phyloP scores from a whole-genome alignment of 2,113 vertebrate species.

The Calidris pygmaea region DNA sequence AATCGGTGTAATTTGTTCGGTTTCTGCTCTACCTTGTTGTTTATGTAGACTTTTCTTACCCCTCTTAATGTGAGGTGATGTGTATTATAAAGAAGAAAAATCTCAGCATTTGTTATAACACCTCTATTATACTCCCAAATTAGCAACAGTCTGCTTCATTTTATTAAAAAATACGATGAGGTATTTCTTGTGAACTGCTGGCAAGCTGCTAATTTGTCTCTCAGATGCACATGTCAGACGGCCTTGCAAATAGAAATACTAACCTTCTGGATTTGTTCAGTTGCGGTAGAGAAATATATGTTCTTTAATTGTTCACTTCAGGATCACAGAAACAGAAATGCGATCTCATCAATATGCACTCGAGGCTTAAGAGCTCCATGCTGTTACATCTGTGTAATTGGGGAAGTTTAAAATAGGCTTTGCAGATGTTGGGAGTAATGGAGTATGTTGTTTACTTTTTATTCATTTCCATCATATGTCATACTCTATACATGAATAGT shows the following conservation, averaged over 20 bases:
- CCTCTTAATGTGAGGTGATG: neutral
- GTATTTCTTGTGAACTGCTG: neutral
- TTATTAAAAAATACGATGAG: neutral
- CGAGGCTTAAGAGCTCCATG: slow-evolving; percentile 34
- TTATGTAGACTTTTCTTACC: neutral
- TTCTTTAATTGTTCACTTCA: slow-evolving; percentile 50
- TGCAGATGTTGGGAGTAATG: slow-evolving; percentile 59
- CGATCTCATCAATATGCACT: slow-evolving; percentile 18
- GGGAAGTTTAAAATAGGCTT: slow-evolving; percentile 57
- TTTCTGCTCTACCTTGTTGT: neutral
- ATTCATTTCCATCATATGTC: neutral
- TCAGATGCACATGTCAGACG: fast-evolving
- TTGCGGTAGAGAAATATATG: neutral
- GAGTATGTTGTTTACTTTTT: slow-evolving; percentile 56
- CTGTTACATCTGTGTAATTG: slow-evolving; percentile 63
- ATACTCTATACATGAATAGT: neutral
- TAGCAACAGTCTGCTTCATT: neutral
- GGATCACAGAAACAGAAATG: slow-evolving; percentile 23
- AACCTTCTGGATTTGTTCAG: neutral
- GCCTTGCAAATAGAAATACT: neutral
- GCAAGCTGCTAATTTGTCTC: neutral
- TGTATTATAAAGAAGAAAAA: neutral
- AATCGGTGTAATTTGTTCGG: neutral
- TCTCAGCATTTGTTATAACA: neutral
- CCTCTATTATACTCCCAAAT: neutral